Evolutionary conservation across 1,140 invertebrate species (phyloP).

Genomic region (Meloidogyne chitwoodi): DNA sequence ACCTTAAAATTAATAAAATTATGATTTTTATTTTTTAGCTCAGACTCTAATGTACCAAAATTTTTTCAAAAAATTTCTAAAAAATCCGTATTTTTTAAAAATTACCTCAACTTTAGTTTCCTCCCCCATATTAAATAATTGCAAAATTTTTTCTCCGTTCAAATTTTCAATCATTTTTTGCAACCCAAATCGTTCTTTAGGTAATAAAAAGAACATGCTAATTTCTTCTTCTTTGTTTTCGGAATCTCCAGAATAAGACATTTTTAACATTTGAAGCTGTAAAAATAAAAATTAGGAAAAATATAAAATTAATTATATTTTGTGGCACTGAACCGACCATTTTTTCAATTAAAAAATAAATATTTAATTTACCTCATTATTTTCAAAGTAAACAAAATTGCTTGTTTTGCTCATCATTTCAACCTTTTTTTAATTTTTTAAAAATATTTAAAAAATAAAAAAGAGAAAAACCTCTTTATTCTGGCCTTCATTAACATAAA

Average conservation of each 20-base stretch:
- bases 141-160: conserved; percentile 2
- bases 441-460: background rate
- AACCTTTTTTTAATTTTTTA: background rate
- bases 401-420: conserved; percentile 15
- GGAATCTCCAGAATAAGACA: conserved; percentile 10
- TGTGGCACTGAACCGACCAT: too few species aligned
- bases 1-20: conserved; percentile 3
- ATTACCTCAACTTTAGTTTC: conserved; percentile 6
- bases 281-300: background rate
- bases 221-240: conserved; percentile 6
- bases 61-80: too few species aligned
- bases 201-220: conserved; percentile 20
- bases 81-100: background rate
- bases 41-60: too few species aligned
- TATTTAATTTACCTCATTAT: background rate
- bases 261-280: conserved; percentile 18
- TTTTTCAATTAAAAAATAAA: background rate
- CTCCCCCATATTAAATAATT: background rate
- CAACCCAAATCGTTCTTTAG: conserved; percentile 25
- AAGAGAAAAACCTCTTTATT: conserved; percentile 18
- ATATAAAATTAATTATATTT: too few species aligned
- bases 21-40: too few species aligned
- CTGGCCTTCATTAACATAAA: conserved; percentile 24
- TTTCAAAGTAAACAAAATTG: conserved; percentile 10
- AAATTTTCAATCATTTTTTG: conserved; percentile 14